Conservation (phyloP, 2,888 invertebrate species). For the Andrena trimmerana region DNA sequence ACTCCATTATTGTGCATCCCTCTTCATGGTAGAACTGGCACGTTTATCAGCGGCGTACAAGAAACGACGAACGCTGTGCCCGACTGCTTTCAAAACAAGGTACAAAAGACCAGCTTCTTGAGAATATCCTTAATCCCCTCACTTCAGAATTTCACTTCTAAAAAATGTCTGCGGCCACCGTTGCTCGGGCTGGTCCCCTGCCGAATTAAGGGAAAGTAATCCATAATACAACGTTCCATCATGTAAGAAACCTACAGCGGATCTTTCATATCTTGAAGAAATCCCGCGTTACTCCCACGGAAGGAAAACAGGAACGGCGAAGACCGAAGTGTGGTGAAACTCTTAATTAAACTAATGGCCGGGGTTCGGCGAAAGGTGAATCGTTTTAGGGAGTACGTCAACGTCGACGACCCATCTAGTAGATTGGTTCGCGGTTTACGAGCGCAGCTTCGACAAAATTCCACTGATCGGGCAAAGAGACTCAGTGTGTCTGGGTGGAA, state of each 20-base stretch:
- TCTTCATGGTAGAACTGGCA: slow-evolving; percentile 32
- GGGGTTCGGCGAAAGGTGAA: neutral
- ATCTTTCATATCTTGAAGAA: neutral
- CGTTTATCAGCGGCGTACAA: slow-evolving; percentile 56
- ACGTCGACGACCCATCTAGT: neutral
- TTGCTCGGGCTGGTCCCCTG: neutral
- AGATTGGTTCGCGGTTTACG: slow-evolving; percentile 44
- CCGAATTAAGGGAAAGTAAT: neutral
- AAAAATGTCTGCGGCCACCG: neutral
- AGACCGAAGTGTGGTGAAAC: neutral
- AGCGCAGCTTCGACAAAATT: slow-evolving; percentile 32
- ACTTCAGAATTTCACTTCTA: neutral
- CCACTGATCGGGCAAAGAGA: slow-evolving; percentile 23
- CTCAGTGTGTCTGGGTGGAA: slow-evolving; percentile 17
- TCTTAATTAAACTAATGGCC: slow-evolving; percentile 16
- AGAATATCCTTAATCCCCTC: slow-evolving; percentile 8
- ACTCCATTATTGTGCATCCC: slow-evolving; percentile 67
- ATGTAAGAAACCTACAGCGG: neutral
- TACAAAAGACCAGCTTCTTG: slow-evolving; percentile 12
- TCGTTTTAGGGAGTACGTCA: slow-evolving; percentile 18
- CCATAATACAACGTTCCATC: too few relatives aligned
- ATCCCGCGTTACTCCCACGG: neutral
- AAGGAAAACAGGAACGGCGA: neutral
- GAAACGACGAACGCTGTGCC: slow-evolving; percentile 44
- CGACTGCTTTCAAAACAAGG: slow-evolving; percentile 31